A percentile compares a stretch with the other conserved stretches of the same genome.
phyloP scores from a whole-genome alignment of 2,888 invertebrate species.

The Beris morrisii region DNA sequence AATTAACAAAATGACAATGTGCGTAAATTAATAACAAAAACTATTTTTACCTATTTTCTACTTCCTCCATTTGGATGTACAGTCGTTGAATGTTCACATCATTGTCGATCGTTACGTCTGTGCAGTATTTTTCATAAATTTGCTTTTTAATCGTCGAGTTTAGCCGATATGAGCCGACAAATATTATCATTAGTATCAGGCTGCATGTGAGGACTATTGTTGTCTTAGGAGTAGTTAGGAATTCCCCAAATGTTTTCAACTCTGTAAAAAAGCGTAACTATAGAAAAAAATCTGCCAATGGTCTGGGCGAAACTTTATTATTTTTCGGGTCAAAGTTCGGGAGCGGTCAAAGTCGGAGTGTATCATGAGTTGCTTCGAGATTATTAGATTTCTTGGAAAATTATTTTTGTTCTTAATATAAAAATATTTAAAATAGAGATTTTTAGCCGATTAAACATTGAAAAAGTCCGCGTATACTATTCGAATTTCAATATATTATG shows the following conservation, averaged over 20 bases:
- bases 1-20: not conserved
- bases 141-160: not conserved
- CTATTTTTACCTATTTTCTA: constrained; percentile 17
- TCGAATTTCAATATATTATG: too few relatives aligned
- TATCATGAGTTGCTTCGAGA: too few relatives aligned
- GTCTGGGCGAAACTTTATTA: too few relatives aligned
- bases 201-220: constrained; percentile 13
- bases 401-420: too few relatives aligned
- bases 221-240: constrained; percentile 21
- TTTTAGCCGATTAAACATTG: too few relatives aligned
- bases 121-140: constrained; percentile 13
- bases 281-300: not conserved
- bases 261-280: constrained; percentile 9
- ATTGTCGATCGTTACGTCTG: constrained; percentile 2
- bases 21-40: too few relatives aligned
- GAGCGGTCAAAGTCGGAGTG: too few relatives aligned
- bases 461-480: too few relatives aligned
- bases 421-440: too few relatives aligned
- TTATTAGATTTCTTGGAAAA: too few relatives aligned
- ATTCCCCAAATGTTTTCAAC: constrained; percentile 1
- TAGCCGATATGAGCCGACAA: constrained; percentile 14
- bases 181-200: constrained; percentile 7
- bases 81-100: constrained; percentile 13
- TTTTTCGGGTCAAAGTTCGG: too few relatives aligned
- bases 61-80: constrained; percentile 11